Evolutionary conservation across 2,113 vertebrate genomes (phyloP).

Genomic region (Clupea harengus): DNA sequence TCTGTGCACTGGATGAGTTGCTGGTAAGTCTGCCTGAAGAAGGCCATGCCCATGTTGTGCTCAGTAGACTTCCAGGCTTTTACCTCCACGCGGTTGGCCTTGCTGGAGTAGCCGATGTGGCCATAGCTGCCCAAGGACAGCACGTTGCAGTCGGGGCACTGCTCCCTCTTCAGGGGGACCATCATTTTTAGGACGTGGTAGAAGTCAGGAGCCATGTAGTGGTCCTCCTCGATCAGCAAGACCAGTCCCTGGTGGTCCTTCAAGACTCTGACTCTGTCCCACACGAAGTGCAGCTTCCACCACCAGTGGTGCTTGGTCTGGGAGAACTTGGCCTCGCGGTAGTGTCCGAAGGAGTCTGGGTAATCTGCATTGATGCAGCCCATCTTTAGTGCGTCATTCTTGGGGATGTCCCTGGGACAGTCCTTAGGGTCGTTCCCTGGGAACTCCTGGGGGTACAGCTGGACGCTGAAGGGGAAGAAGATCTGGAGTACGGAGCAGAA

Average conservation of each 20-base stretch:
- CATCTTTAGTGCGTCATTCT: constrained; percentile 81
- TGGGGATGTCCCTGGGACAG: constrained; percentile 88
- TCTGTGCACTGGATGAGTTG: constrained; percentile 89
- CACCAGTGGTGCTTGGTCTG: constrained; percentile 99
- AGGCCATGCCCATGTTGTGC: constrained; percentile 98
- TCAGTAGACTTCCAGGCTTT: constrained; percentile 98
- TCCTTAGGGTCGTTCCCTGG: constrained; percentile 92
- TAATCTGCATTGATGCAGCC: constrained; percentile 95
- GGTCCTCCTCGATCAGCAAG: constrained; percentile 93
- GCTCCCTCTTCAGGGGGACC: constrained; percentile 72
- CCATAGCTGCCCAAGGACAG: constrained; percentile 87
- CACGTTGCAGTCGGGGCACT: constrained; percentile 89
- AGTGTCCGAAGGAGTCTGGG: constrained; percentile 96
- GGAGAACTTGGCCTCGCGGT: constrained; percentile 93
- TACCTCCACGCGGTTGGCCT: constrained; percentile 88
- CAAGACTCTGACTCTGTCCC: constrained; percentile 85
- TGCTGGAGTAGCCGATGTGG: constrained; percentile 77
- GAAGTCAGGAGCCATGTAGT: constrained; percentile 89
- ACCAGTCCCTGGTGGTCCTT: constrained; percentile 81
- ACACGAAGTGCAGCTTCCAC: constrained; percentile 99
- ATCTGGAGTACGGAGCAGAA: constrained; percentile 96
- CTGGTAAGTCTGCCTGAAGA: constrained; percentile 83
- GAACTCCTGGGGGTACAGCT: constrained; percentile 93
- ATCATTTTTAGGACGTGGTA: constrained; percentile 86
- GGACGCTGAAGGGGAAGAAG: constrained; percentile 97